phyloP scores from a whole-genome alignment of 92 coral and sea anemone genomes.

The Epizoanthus scotinus region DNA sequence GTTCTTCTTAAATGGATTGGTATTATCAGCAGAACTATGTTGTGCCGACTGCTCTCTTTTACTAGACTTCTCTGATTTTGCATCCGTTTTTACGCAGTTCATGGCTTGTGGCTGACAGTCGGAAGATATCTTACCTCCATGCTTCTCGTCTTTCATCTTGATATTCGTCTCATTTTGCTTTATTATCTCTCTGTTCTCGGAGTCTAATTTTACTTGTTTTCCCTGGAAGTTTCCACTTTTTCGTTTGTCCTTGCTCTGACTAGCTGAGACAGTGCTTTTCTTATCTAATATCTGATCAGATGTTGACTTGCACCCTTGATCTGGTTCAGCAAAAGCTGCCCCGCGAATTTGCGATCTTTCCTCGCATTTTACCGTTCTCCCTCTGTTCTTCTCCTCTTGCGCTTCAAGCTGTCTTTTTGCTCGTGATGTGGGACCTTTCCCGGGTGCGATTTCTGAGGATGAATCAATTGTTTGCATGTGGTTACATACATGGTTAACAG shows the following conservation, averaged over 20 bases:
- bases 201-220: constrained; percentile 11
- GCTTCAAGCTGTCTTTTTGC: constrained; percentile 32
- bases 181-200: constrained; percentile 26
- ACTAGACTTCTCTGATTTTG: constrained; percentile 40
- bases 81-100: constrained; percentile 42
- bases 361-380: constrained; percentile 22
- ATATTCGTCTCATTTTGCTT: constrained; percentile 49
- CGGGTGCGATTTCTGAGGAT: not conserved
- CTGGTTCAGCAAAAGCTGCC: constrained; percentile 40
- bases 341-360: constrained; percentile 36
- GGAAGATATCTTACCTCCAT: not conserved
- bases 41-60: constrained; percentile 29
- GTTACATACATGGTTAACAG: constrained; percentile 10
- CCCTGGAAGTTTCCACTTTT: constrained; percentile 40
- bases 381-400: constrained; percentile 28
- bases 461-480: constrained; percentile 7
- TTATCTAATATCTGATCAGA: constrained; percentile 28
- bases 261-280: constrained; percentile 35
- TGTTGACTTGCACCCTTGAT: constrained; percentile 21
- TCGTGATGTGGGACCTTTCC: not conserved
- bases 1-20: constrained; percentile 40
- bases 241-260: constrained; percentile 25
- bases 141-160: constrained; percentile 39
- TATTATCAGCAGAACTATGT: constrained; percentile 31
- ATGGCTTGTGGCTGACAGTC: constrained; percentile 40